Percentiles rank a stretch among this genome's conserved stretches.
phyloP scores from a whole-genome alignment of 1,140 invertebrate genomes.

The Coptotermes formosanus region DNA sequence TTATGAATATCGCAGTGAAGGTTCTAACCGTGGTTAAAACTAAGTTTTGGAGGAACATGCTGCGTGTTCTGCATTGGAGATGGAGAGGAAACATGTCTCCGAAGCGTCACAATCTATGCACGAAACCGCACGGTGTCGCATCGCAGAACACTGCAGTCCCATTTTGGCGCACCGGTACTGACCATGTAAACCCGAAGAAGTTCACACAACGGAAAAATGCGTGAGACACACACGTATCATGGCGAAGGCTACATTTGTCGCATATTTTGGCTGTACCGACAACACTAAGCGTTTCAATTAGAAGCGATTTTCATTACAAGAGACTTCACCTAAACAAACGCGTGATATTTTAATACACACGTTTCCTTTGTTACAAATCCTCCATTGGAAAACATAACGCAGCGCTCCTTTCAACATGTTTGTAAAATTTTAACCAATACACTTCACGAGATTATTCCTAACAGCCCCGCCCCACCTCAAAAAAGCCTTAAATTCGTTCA shows the following conservation, averaged over 20 bases:
- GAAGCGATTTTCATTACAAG: background rate
- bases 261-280: background rate
- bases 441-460: background rate
- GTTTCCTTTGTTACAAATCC: conserved; percentile 6
- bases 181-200: too few relatives aligned
- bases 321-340: background rate
- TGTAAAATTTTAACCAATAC: background rate
- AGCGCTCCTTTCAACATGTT: background rate
- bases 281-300: background rate
- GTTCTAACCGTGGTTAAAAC: too few relatives aligned
- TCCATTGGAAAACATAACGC: background rate
- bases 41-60: too few relatives aligned
- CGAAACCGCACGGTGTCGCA: too few relatives aligned
- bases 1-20: too few relatives aligned
- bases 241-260: background rate
- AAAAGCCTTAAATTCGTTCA: background rate
- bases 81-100: too few relatives aligned
- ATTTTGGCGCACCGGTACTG: too few relatives aligned
- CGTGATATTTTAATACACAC: background rate
- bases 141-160: too few relatives aligned
- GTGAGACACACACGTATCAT: too few relatives aligned
- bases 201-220: too few relatives aligned
- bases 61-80: too few relatives aligned
- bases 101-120: too few relatives aligned
- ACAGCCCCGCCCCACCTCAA: background rate